A percentile compares a stretch with the other conserved stretches of the same genome.
Evolutionary conservation across 2,888 invertebrate species (phyloP).

Genomic region (Coenonympha arcania): DNA sequence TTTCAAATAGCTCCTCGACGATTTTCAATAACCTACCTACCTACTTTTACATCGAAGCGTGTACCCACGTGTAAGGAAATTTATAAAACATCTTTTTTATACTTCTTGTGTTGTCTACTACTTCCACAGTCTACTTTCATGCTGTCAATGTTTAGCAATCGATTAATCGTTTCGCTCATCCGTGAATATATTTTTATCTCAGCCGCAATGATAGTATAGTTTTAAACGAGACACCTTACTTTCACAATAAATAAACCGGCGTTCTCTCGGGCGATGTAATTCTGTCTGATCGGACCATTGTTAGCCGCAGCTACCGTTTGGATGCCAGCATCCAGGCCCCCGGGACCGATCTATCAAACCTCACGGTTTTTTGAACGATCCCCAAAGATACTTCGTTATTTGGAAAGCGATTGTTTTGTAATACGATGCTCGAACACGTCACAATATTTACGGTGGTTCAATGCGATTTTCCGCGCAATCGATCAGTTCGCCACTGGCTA

Average conservation of each 20-base stretch:
- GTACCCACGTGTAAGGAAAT: too few species aligned
- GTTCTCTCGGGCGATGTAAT: conserved; percentile 10
- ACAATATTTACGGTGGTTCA: conserved; percentile 67
- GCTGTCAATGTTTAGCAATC: too few species aligned
- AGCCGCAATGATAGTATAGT: not conserved
- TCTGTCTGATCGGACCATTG: conserved; percentile 26
- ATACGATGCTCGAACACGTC: conserved; percentile 63
- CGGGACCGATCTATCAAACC: conserved; percentile 68
- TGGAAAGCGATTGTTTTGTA: conserved; percentile 65
- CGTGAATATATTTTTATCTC: not conserved
- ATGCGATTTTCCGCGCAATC: conserved; percentile 65
- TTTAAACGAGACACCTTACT: conserved; percentile 5
- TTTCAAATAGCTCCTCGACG: too few species aligned
- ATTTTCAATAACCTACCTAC: too few species aligned
- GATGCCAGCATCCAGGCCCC: conserved; percentile 44
- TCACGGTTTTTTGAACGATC: conserved; percentile 47
- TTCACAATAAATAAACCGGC: conserved; percentile 8
- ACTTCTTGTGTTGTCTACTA: too few species aligned
- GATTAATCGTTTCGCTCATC: not conserved
- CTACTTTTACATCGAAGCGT: too few species aligned
- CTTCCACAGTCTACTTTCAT: too few species aligned
- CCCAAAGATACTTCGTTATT: conserved; percentile 44
- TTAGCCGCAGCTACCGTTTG: conserved; percentile 47
- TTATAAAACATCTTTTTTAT: too few species aligned
- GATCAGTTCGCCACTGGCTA: conserved; percentile 47